phyloP scores from a whole-genome alignment of 2,113 vertebrate genomes.

The Ctenomys sociabilis region DNA sequence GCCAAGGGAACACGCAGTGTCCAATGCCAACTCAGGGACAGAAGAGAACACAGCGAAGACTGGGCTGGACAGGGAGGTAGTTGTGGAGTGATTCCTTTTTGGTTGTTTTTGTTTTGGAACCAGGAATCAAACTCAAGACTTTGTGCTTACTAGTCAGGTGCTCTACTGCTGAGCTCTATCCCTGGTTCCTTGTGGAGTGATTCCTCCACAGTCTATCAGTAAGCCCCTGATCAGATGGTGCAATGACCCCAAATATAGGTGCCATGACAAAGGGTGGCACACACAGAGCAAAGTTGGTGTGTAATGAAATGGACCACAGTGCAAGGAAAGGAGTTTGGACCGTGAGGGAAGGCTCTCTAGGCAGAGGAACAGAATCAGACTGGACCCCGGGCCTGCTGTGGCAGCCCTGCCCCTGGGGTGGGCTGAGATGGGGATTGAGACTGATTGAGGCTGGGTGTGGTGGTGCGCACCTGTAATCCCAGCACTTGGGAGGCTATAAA shows the following conservation, averaged over 20 bases:
- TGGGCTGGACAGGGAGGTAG: background rate
- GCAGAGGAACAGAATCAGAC: background rate
- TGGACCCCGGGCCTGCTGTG: background rate
- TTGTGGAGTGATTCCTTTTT: background rate
- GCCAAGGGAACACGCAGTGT: background rate
- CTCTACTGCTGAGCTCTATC: no score
- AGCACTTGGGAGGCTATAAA: no score
- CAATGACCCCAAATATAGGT: background rate
- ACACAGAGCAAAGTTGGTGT: background rate
- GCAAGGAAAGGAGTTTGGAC: background rate
- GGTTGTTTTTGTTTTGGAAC: no score
- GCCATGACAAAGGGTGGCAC: background rate
- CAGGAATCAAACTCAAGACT: no score
- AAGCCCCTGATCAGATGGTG: accelerated
- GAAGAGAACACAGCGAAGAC: background rate
- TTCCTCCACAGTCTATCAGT: background rate
- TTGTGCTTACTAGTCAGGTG: no score
- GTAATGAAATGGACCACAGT: background rate
- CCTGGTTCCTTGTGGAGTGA: no score
- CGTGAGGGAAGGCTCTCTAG: background rate
- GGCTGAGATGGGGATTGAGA: no score
- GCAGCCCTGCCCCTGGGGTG: no score
- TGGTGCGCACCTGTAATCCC: no score
- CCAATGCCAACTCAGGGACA: background rate
- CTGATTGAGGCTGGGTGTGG: no score